Base-by-base conservation (phyloP, 2,113 vertebrate genomes). In the Acrocephalus kingi region DNA sequence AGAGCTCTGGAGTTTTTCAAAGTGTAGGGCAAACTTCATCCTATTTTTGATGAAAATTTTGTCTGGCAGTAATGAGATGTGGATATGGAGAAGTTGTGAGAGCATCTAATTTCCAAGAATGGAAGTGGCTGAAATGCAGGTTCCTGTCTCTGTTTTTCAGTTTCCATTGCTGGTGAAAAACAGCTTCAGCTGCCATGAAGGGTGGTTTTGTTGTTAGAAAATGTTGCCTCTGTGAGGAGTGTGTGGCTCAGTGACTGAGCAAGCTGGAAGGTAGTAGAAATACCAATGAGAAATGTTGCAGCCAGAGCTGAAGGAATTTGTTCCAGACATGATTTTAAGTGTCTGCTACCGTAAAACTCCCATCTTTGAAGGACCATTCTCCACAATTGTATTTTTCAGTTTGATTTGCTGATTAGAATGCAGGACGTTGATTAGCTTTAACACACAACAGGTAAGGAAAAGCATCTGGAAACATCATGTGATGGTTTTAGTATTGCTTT, bases 161-260 rank as follows among this genome's bases (percentile, higher is more conserved):
- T 90, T 95, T 93, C 85, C 15, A 45, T 76, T 0, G 0, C 37
- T 81, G 66, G 58, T 81, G 48, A 89, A 92, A 94, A 94, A 64
- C 68, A 96, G 41, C 62, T 93, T 90, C 46, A 71, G 56, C 64
- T 93, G 80, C 61, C 58, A 31, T 39, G 33, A 54, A 10, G 37
- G n/a, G 76, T 74, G 75, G 63, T 77, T 96, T 93, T 95, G 78
- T 90, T 95, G 95, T 90, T 86, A 69, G 78, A 91, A 95, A 90
- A 54, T 51, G 55, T 89, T 73, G 23, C 31, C 45, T 78, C 80
- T 90, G 35, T 14, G 4, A 84, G 84, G 52, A 78, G 45, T 3
- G 0, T 74, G 75, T 2, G 4, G 39, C 72, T 31, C 24, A 55
- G 59, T 39, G 76, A 61, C 68, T 58, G 54, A 78, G 68, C 39